These are phyloP conservation scores for Poecilobothrus nobilitatus DNA, from an alignment of 2,888 invertebrate species.

Conservation along the genomic window DNA sequence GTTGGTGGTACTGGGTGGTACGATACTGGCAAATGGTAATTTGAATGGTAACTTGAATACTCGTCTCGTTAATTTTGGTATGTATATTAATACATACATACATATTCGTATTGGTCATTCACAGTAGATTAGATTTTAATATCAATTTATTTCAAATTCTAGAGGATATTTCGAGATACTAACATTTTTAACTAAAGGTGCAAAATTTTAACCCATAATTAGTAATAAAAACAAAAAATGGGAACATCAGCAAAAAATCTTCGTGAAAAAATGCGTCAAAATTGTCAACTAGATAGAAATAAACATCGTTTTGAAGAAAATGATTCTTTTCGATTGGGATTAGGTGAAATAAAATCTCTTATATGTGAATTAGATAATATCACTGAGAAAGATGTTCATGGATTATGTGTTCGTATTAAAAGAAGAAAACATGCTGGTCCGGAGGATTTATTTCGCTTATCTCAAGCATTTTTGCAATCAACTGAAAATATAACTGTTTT, in stretches of 20 bases:
- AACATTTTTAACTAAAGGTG: too few relatives aligned
- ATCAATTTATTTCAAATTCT: too few relatives aligned
- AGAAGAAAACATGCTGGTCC: constrained; percentile 36
- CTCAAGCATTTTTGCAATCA: constrained; percentile 37
- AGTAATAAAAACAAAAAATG: too few relatives aligned
- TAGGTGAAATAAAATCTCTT: constrained; percentile 35
- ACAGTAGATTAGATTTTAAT: too few relatives aligned
- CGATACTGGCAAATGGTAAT: too few relatives aligned
- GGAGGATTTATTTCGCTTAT: constrained; percentile 37
- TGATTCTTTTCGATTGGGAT: constrained; percentile 36
- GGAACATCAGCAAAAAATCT: not conserved
- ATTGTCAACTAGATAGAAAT: constrained; percentile 30
- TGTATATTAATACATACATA: too few relatives aligned
- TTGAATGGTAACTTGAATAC: too few relatives aligned
- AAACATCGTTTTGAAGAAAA: constrained; percentile 27
- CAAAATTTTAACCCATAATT: too few relatives aligned
- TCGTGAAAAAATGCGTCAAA: constrained; percentile 32
- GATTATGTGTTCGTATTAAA: constrained; percentile 36
- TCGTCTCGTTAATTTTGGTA: too few relatives aligned
- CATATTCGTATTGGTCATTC: too few relatives aligned
- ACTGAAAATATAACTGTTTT: constrained; percentile 36
- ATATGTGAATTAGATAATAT: constrained; percentile 33
- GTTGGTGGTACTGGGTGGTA: too few relatives aligned
- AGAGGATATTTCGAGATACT: too few relatives aligned
- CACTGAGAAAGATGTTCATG: constrained; percentile 34